Evolutionary conservation across 2,888 invertebrate genomes (phyloP), one percentile per base, ranked within the genome.

Genomic region (Diloba caeruleocephala): DNA sequence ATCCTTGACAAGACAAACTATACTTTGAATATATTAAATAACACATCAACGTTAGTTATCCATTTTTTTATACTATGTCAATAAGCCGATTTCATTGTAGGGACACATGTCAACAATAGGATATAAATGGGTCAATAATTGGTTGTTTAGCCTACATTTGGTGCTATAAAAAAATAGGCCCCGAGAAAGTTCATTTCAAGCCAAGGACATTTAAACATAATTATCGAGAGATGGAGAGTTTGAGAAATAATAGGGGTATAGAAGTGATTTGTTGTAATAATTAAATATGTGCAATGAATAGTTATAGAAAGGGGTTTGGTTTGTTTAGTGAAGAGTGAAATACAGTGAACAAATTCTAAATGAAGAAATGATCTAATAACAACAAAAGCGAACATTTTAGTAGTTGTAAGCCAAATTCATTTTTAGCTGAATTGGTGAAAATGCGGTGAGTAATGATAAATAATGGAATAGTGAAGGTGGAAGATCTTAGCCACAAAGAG

Each of bases 321-420:
- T 43, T 39, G 15, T 17, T 31, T 10, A 43, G 46, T 38, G 52
- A 59, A 36, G 26, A 53, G 49, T 31, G 51, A 37, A 23, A 42
- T 32, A 45, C 3, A 53, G 32, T 59, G 45, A 58, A 31, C 44
- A 36, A 19, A 46, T 43, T 33, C 39, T 38, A 39, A 52, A 67
- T 53, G 54, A 39, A 39, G 38, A 43, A 10, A 55, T 51, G 37
- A 57, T 64, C 53, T 46, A 62, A 43, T 26, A 71, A 78, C 79
- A 79, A 60, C 72, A 68, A 81, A 80, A 80, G 81, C 80, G 48
- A 48, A 71, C 42, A 66, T 56, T 41, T 43, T 38, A 10, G 10
- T 41, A 48, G 45, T 33, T 26, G 36, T 56, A 57, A 57, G 57
- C 58, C 42, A 39, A 66, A 63, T 48, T 58, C 59, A 43, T 29